Percentiles rank a stretch among this genome's conserved stretches.
phyloP scores from a whole-genome alignment of 2,888 invertebrate species.

The Rhopalosiphum nymphaeae region DNA sequence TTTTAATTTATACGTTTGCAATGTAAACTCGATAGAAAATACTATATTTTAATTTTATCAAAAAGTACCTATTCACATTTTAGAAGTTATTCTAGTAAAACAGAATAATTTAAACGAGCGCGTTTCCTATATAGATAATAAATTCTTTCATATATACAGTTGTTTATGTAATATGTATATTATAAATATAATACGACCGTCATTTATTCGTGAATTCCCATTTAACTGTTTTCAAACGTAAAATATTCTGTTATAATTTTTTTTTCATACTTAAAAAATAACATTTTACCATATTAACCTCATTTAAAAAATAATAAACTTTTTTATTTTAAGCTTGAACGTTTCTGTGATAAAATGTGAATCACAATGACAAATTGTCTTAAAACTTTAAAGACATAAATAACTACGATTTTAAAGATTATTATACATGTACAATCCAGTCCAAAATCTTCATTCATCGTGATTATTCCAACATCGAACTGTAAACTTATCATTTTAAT shows the following conservation, averaged over 20 bases:
- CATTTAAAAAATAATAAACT: neutral
- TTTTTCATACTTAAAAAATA: neutral
- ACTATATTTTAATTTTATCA: neutral
- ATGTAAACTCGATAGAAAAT: neutral
- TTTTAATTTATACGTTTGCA: neutral
- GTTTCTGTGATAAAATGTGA: neutral
- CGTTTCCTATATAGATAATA: neutral
- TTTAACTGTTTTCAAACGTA: neutral
- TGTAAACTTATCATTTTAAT: too few relatives aligned
- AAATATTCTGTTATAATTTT: slow-evolving; percentile 4
- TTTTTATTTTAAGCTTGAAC: neutral
- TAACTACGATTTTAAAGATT: neutral
- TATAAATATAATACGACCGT: neutral
- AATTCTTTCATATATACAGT: neutral
- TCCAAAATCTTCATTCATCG: too few relatives aligned
- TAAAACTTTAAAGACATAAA: neutral
- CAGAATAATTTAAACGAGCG: neutral
- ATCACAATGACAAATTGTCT: neutral
- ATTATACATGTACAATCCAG: too few relatives aligned
- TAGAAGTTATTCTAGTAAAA: neutral
- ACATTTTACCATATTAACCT: neutral
- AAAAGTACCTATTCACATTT: neutral
- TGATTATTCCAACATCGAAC: too few relatives aligned
- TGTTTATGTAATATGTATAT: neutral
- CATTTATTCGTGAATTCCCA: neutral